A percentile compares a stretch with the other conserved stretches of the same genome.
Conservation (phyloP, 2,797 vertebrate species). For the Danionella dracula region DNA sequence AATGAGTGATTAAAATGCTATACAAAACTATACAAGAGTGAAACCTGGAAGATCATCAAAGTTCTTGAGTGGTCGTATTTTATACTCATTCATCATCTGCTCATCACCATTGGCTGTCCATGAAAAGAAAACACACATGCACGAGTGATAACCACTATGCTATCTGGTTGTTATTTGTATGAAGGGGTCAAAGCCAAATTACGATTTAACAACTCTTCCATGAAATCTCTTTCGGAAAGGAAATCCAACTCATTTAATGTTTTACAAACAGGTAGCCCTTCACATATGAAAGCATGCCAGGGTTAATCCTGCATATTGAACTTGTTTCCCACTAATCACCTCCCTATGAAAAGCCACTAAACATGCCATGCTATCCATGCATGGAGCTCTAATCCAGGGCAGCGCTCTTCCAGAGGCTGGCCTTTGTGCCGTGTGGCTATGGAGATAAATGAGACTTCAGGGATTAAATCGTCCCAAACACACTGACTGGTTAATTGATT, state of each 20-base stretch:
- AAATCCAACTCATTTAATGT: neutral
- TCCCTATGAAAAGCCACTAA: slow-evolving; percentile 49
- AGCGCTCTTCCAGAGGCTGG: slow-evolving; percentile 51
- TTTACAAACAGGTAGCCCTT: slow-evolving; percentile 15
- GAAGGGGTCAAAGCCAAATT: neutral
- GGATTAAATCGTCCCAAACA: slow-evolving; percentile 69
- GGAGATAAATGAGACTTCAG: slow-evolving; percentile 62
- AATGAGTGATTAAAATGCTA: too few relatives aligned
- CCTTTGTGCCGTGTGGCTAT: slow-evolving; percentile 55
- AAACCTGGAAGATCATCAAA: too few relatives aligned
- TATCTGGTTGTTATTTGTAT: neutral
- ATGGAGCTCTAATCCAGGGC: slow-evolving; percentile 48
- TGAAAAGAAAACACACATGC: too few relatives aligned
- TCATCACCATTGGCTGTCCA: too few relatives aligned
- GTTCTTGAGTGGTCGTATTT: too few relatives aligned
- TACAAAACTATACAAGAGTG: too few relatives aligned
- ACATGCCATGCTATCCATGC: slow-evolving; percentile 41
- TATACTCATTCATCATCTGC: too few relatives aligned
- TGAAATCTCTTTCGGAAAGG: slow-evolving; percentile 21
- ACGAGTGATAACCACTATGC: too few relatives aligned
- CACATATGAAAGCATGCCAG: slow-evolving; percentile 33
- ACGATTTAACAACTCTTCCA: neutral
- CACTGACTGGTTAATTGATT: slow-evolving; percentile 69
- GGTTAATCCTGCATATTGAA: slow-evolving; percentile 44
- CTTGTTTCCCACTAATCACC: slow-evolving; percentile 48